Percentiles rank a stretch among this genome's conserved stretches.
Evolutionary conservation across 2,888 invertebrate genomes (phyloP).

Genomic region (Cheilosia grossa): DNA sequence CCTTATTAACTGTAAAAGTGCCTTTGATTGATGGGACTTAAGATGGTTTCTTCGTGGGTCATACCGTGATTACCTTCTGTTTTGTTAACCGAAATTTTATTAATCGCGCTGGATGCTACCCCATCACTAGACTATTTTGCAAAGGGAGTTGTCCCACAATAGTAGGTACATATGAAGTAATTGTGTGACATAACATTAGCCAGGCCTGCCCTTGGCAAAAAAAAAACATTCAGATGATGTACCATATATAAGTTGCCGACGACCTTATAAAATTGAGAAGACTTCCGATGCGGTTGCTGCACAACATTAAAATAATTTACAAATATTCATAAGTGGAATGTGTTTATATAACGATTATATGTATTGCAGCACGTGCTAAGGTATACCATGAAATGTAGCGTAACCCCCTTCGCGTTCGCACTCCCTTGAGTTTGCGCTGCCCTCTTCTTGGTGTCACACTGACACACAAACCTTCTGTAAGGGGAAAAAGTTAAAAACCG

Average conservation of each 20-base stretch:
- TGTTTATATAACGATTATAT: constrained; percentile 59
- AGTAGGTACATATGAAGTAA: neutral
- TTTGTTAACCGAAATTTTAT: too few species aligned
- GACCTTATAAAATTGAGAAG: neutral
- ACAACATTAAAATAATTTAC: neutral
- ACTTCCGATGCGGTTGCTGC: constrained; percentile 5
- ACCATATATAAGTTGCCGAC: neutral
- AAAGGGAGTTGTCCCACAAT: constrained; percentile 11
- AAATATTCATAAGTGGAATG: constrained; percentile 33
- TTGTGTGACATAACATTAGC: constrained; percentile 27
- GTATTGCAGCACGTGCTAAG: constrained; percentile 61
- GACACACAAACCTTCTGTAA: neutral
- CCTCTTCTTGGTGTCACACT: constrained; percentile 31
- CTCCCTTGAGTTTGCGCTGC: constrained; percentile 19
- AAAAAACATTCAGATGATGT: neutral
- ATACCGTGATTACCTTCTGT: too few species aligned
- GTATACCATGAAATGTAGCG: constrained; percentile 30
- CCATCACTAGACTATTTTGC: neutral
- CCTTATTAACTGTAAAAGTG: constrained; percentile 23
- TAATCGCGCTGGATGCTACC: too few species aligned
- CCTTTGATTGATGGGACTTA: neutral
- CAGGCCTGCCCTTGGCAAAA: neutral
- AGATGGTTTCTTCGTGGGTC: too few species aligned
- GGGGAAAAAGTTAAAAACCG: constrained; percentile 33
- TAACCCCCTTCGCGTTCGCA: neutral